Percentiles rank a stretch among this genome's conserved stretches.
phyloP scores from a whole-genome alignment of 1,140 invertebrate species.

The Aporrectodea caliginosa region DNA sequence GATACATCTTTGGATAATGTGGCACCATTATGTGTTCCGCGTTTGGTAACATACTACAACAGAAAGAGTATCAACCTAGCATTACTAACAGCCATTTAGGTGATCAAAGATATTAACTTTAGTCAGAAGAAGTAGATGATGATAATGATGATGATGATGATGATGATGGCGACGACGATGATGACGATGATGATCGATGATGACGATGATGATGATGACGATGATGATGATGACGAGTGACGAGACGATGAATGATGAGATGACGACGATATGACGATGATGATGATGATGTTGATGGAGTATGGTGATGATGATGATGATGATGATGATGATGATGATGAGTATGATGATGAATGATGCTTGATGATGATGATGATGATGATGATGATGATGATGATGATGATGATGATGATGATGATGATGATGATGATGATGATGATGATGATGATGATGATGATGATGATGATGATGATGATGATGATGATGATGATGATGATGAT shows the following conservation, averaged over 20 bases:
- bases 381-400: background rate
- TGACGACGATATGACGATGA: no score
- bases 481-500: background rate
- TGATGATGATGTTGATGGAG: no score
- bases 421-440: background rate
- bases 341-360: background rate
- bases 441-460: background rate
- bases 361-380: background rate
- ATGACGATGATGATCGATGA: no score
- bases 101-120: background rate
- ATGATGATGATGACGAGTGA: no score
- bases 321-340: background rate
- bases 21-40: background rate
- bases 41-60: background rate
- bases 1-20: background rate
- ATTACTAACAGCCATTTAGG: no score
- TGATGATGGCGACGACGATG: background rate
- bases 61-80: no score
- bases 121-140: background rate
- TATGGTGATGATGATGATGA: background rate
- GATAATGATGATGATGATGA: background rate
- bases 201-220: no score
- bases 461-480: background rate
- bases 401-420: background rate
- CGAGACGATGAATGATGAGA: no score